phyloP scores from a whole-genome alignment of 1,140 invertebrate genomes.

The Lepidotrigona ventralis region DNA sequence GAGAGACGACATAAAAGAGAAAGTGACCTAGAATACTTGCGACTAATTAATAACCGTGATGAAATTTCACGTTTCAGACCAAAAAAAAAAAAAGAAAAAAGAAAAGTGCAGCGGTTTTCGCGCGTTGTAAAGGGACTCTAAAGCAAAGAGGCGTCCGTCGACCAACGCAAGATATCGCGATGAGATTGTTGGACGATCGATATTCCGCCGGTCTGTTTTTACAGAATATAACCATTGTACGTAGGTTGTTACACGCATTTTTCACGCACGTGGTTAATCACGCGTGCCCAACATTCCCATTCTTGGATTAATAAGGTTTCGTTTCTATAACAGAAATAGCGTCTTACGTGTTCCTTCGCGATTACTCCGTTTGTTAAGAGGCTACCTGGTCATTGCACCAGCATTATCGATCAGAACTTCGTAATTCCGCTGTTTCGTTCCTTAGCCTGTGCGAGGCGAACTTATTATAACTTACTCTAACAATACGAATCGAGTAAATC shows the following conservation, averaged over 20 bases:
- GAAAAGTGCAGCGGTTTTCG: not conserved
- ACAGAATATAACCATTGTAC: constrained; percentile 9
- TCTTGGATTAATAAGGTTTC: too few relatives aligned
- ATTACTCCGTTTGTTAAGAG: constrained; percentile 12
- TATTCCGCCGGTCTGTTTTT: constrained; percentile 34
- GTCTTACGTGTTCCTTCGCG: not conserved
- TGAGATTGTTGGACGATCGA: constrained; percentile 60
- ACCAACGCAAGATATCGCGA: constrained; percentile 54
- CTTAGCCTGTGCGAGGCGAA: not conserved
- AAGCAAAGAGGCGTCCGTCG: not conserved
- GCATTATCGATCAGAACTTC: constrained; percentile 35
- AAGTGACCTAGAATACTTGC: constrained; percentile 12
- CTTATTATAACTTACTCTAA: too few relatives aligned
- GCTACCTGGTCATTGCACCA: constrained; percentile 40
- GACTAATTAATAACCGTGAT: constrained; percentile 19
- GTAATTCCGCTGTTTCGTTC: constrained; percentile 23
- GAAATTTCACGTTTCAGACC: not conserved
- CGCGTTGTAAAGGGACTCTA: not conserved
- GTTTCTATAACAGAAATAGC: not conserved
- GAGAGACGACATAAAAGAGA: constrained; percentile 28
- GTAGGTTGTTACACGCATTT: not conserved
- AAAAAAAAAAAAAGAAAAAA: too few relatives aligned
- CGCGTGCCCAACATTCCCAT: not conserved
- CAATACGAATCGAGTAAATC: not conserved
- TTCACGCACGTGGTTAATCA: not conserved